These are phyloP conservation scores for Parelbella ahira DNA, from an alignment of 2,888 invertebrate species.

Conservation along the genomic window DNA sequence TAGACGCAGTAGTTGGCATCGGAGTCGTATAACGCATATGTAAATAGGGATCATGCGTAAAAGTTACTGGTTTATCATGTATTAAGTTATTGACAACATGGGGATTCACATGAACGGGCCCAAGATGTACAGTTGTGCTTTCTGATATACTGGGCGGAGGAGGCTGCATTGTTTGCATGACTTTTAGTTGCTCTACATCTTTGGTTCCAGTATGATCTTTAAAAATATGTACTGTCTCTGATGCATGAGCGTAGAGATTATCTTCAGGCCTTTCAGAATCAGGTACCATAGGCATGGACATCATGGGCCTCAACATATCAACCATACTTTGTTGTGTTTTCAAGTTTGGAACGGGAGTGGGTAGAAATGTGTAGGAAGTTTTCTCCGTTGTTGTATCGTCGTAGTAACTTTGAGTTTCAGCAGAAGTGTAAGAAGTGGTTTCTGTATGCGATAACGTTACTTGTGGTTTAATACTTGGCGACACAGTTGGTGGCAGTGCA, in stretches of 20 bases:
- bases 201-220: conserved; percentile 48
- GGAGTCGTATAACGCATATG: conserved; percentile 73
- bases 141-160: conserved; percentile 62
- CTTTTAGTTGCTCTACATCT: conserved; percentile 58
- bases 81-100: conserved; percentile 41
- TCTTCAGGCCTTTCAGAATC: conserved; percentile 66
- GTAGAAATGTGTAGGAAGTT: conserved; percentile 35
- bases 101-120: conserved; percentile 47
- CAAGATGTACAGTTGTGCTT: conserved; percentile 42
- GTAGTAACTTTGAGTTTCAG: conserved; percentile 41
- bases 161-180: conserved; percentile 83
- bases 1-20: conserved; percentile 73
- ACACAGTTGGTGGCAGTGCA: conserved; percentile 45
- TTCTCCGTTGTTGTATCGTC: conserved; percentile 51
- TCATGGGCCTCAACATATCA: conserved; percentile 69
- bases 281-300: conserved; percentile 67
- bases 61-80: conserved; percentile 39
- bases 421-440: conserved; percentile 43
- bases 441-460: conserved; percentile 42
- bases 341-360: conserved; percentile 38
- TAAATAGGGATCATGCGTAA: conserved; percentile 65
- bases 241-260: conserved; percentile 66
- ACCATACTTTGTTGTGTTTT: conserved; percentile 48
- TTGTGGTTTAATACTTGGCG: conserved; percentile 34
- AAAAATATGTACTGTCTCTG: conserved; percentile 63